phyloP scores from a whole-genome alignment of 1,140 invertebrate genomes.

The Solenopsis fugax region DNA sequence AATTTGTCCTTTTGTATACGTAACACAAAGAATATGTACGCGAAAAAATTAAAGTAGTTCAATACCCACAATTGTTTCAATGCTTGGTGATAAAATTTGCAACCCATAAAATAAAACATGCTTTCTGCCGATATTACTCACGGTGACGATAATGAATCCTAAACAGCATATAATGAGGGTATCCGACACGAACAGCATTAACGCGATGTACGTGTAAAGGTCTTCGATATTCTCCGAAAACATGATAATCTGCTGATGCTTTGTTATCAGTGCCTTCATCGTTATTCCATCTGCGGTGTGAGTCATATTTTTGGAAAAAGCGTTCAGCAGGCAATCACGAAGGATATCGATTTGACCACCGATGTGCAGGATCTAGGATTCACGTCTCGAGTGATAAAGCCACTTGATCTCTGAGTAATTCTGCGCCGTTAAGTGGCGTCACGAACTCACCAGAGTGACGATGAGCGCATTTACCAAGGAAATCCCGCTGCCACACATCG shows the following conservation, averaged over 20 bases:
- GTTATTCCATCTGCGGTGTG: not conserved
- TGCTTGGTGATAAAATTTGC: not conserved
- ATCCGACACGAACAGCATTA: slow-evolving; percentile 28
- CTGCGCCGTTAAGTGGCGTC: not conserved
- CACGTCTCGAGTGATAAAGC: not conserved
- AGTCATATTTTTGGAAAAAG: slow-evolving; percentile 12
- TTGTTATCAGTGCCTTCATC: not conserved
- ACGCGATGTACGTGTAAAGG: slow-evolving; percentile 28
- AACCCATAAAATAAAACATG: not conserved
- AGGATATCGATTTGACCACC: slow-evolving; percentile 31
- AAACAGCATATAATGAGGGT: slow-evolving; percentile 50
- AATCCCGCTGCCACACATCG: not conserved
- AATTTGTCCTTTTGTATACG: not conserved
- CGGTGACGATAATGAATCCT: slow-evolving; percentile 54
- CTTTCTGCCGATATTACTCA: slow-evolving; percentile 33
- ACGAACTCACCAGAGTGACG: slow-evolving; percentile 23
- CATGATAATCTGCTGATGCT: slow-evolving; percentile 29
- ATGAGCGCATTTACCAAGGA: slow-evolving; percentile 15
- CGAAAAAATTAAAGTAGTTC: not conserved
- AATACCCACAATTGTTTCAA: not conserved
- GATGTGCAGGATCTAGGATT: slow-evolving; percentile 21
- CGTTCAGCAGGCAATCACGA: slow-evolving; percentile 1
- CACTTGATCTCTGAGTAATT: not conserved
- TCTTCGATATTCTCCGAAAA: slow-evolving; percentile 25
- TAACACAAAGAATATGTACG: not conserved